Base-by-base conservation (phyloP, 2,797 vertebrate genomes). In the Acanthornis magna region DNA sequence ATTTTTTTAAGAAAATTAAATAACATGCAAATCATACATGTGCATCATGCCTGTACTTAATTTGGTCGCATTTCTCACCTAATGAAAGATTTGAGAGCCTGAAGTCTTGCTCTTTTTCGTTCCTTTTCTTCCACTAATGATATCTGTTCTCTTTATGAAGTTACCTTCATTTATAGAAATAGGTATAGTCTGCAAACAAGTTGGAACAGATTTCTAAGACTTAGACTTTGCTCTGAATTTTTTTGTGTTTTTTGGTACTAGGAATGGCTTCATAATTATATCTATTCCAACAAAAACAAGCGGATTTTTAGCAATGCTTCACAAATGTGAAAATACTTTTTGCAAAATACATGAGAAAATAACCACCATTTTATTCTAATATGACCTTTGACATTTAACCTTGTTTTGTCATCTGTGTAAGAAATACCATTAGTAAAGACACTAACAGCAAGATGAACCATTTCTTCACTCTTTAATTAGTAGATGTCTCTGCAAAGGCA, bases 21-120 rank as follows among this genome's bases (percentile, higher is more conserved):
- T 29, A 36, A 17, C 0, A 0, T 9, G 2, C 42, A 25, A 58
- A 67, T 62, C 2, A 76, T 67, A 62, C 1, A 57, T 30, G 22
- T 58, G 25, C 8, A n/a, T 67, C 23, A 62, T 27, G 12, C 4
- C 29, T 58, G 8, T 55, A 60, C 20, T 76, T 63, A 36, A 36
- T 76, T 25, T 62, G 45, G 20, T 38, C 29, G 30, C 45, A 40
- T 16, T 89, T 62, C 27, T 45, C 16, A 43, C 10, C 3, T 48
- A 55, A 47, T 54, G 13, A 58, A 81, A 78, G 7, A 32, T 26
- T 36, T 21, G 15, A 36, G 13, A 74, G 8, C 23, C 51, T 82
- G 47, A 86, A 82, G 65, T 50, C 16, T 65, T 51, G 6, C 9
- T 5, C 8, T 6, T 51, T 88, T 65, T 61, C 70, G 5, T 12